Evolutionary conservation across 2,113 vertebrate species (phyloP).

Genomic region (Saccopteryx leptura): DNA sequence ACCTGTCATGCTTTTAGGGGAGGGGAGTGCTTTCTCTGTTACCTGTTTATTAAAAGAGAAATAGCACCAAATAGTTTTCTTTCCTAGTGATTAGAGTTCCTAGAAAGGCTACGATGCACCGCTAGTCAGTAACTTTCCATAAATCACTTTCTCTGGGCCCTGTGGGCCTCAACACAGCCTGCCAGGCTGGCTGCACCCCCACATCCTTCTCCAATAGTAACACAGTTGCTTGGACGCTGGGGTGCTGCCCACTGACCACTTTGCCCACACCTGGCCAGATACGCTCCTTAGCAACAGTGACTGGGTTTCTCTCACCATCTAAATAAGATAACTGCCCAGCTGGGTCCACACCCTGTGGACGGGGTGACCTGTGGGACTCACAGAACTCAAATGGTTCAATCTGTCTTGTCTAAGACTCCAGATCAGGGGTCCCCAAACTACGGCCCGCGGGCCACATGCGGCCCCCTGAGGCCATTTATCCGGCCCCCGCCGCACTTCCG

Average conservation of each 20-base stretch:
- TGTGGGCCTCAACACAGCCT: not conserved
- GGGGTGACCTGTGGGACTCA: not conserved
- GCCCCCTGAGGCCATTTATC: too few relatives aligned
- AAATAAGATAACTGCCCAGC: not conserved
- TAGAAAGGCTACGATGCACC: not conserved
- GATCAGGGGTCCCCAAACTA: too few relatives aligned
- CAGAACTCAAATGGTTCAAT: not conserved
- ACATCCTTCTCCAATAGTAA: not conserved
- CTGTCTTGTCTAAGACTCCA: not conserved
- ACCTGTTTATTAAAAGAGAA: conserved; percentile 59
- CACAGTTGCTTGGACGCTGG: not conserved
- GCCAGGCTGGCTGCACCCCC: not conserved
- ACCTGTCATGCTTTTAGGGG: not conserved
- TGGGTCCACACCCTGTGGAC: not conserved
- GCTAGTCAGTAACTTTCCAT: conserved; percentile 47
- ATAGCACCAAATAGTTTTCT: conserved; percentile 17
- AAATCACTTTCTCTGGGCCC: not conserved
- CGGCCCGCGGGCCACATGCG: too few relatives aligned
- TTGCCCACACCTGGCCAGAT: not conserved
- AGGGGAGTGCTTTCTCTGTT: not conserved
- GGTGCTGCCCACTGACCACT: not conserved
- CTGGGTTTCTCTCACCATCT: not conserved
- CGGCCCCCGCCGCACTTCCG: too few relatives aligned
- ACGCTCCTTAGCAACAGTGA: not conserved
- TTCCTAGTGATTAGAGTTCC: conserved; percentile 43